Conservation (phyloP, 2,888 invertebrate species). For the Drosophila prolongata region DNA sequence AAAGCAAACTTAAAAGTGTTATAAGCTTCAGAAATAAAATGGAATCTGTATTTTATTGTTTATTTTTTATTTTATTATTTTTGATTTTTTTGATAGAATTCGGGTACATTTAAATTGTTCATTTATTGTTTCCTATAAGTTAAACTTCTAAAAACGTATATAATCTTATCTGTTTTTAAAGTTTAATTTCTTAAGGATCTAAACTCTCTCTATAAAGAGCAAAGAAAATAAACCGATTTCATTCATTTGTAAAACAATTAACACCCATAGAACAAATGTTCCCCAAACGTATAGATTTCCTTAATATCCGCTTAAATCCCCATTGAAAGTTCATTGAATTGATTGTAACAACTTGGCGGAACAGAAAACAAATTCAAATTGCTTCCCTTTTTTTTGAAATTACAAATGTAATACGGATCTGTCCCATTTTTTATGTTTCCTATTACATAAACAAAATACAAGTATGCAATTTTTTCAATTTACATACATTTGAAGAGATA, state of each 20-base stretch:
- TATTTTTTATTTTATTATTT: background rate
- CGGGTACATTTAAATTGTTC: no score
- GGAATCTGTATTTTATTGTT: background rate
- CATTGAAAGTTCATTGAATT: slow-evolving; percentile 33
- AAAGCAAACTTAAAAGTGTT: no score
- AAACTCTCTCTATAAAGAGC: background rate
- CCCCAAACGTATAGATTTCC: background rate
- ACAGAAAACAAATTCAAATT: slow-evolving; percentile 35
- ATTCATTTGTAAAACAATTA: background rate
- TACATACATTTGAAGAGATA: slow-evolving; percentile 29
- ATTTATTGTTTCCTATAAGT: no score
- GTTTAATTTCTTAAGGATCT: background rate
- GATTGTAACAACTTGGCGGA: slow-evolving; percentile 11
- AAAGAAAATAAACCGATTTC: slow-evolving; percentile 4
- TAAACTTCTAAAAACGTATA: no score
- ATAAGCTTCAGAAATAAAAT: no score
- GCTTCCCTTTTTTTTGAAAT: slow-evolving; percentile 13
- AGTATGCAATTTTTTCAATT: slow-evolving; percentile 41
- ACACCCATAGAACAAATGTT: background rate
- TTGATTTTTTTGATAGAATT: background rate
- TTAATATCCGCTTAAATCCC: slow-evolving; percentile 13
- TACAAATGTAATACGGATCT: slow-evolving; percentile 39
- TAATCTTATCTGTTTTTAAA: no score
- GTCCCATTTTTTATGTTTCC: slow-evolving; percentile 39
- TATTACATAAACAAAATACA: slow-evolving; percentile 43